Conservation (phyloP, 2,113 vertebrate species). For the Rhinopomastus cyanomelas region DNA sequence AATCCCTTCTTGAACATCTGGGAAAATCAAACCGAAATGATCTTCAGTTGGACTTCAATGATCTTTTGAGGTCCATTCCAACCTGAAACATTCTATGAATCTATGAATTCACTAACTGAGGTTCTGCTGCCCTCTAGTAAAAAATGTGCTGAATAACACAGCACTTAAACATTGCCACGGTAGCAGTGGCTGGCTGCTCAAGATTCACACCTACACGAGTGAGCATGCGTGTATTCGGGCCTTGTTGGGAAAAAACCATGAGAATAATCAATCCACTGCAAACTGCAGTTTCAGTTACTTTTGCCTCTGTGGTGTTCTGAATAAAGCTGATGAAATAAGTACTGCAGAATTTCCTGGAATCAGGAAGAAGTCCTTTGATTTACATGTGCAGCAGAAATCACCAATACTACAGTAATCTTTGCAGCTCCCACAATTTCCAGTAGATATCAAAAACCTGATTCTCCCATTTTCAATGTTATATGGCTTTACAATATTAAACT, state of each 20-base stretch:
- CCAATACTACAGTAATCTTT: background rate
- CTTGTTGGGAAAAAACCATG: background rate
- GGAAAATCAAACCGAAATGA: background rate
- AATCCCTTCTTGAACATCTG: background rate
- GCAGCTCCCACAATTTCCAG: background rate
- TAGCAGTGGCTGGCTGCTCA: background rate
- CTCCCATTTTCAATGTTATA: background rate
- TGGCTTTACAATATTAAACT: background rate
- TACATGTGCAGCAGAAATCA: background rate
- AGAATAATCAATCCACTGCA: background rate
- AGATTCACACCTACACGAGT: background rate
- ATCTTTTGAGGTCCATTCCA: too few relatives aligned
- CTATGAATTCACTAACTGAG: background rate
- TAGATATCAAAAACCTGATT: background rate
- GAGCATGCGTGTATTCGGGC: too few relatives aligned
- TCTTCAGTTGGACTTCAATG: too few relatives aligned
- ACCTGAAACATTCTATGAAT: too few relatives aligned
- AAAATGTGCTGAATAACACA: background rate
- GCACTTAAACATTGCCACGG: background rate
- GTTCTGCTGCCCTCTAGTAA: constrained; percentile 23
- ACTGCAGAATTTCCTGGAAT: background rate
- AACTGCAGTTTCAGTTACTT: background rate
- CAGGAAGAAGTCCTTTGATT: background rate
- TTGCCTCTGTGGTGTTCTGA: background rate
- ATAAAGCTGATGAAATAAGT: background rate